Base-by-base conservation (phyloP, 1,140 invertebrate genomes). In the Pseudomyrmex sp. region DNA sequence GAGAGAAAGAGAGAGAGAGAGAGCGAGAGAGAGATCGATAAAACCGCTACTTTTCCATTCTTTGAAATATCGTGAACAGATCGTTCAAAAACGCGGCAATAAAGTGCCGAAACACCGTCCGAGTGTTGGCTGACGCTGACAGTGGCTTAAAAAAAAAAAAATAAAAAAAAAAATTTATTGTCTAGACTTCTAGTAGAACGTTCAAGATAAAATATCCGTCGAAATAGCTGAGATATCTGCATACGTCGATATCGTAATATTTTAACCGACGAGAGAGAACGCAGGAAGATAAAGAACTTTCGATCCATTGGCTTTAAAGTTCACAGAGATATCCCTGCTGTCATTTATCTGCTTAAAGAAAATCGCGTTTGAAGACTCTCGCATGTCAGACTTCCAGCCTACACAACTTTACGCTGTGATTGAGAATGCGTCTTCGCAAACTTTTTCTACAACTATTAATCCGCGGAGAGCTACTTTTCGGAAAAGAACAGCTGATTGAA, bases 221-320 rank as follows among this genome's bases (percentile, higher is more conserved):
- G n/a, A 13, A 18, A 10, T 20, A 59, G 44, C 20, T 58, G 18
- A 72, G 20, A 44, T 69, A 79, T 80, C 44, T 58, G 63, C 20
- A 69, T 18, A 48, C 26, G 76, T 80, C 54, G 65, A 72, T 80
- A 80, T 48, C 44, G 66, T 80, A 80, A 80, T 80, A 80, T 59
- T 80, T 59, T 61, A 70, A 35, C 8, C 18, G 35, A 44, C 70
- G 10, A 15, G 8, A 23, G 15, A 26, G 26, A 5, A 26, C 7
- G 7, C 15, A 35, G 8, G 7, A 8, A 15, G 50, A 44, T n/a
- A 70, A 26, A 2, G 2, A 18, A 59, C 20, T 48, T 4, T 35
- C 15, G 61, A 20, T 76, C 26, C 50, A 68, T 68, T 54, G 54
- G 62, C 48, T 66, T 76, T 52, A 65, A 35, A 52, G n/a, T 66